Evolutionary conservation across 2,888 invertebrate genomes (phyloP).

Genomic region (Chymomyza amoena): DNA sequence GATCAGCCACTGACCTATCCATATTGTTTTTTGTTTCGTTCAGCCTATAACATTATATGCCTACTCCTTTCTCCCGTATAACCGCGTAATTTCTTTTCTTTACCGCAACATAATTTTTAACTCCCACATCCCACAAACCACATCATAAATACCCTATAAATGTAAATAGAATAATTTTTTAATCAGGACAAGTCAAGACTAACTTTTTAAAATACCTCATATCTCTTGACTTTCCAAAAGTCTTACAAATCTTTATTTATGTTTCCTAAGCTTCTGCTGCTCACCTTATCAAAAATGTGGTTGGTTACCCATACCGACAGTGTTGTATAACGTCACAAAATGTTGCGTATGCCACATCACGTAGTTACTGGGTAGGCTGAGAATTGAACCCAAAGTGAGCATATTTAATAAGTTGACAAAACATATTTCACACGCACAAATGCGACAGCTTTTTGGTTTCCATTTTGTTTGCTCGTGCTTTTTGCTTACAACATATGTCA

Average conservation of each 20-base stretch:
- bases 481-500: constrained; percentile 55
- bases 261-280: neutral
- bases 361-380: constrained; percentile 30
- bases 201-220: neutral
- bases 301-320: neutral
- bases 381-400: constrained; percentile 46
- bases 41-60: no score
- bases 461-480: constrained; percentile 37
- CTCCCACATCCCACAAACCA: neutral
- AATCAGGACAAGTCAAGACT: neutral
- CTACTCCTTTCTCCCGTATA: no score
- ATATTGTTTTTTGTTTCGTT: no score
- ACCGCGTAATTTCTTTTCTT: no score
- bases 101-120: no score
- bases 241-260: neutral
- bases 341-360: constrained; percentile 50
- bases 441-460: constrained; percentile 49
- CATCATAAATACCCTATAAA: neutral
- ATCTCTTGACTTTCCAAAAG: neutral
- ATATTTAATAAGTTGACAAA: constrained; percentile 73
- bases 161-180: neutral
- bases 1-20: no score
- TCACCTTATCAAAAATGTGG: neutral
- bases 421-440: constrained; percentile 72
- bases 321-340: neutral